These are phyloP conservation scores for Lasiurus cinereus DNA, from an alignment of 2,113 vertebrate species.

Conservation along the genomic window DNA sequence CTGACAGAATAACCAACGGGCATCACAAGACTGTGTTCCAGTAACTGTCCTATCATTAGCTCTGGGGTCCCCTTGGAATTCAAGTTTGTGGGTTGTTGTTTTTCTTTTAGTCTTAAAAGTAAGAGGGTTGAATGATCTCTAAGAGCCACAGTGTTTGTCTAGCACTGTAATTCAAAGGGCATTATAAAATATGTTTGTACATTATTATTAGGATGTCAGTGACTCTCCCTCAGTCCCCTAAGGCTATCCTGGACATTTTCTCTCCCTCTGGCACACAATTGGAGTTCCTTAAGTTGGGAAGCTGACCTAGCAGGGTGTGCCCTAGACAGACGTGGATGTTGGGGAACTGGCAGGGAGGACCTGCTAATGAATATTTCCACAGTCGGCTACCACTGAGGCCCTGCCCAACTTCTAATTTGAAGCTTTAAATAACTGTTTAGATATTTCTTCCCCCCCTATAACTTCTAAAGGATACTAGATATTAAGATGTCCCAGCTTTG, in stretches of 20 bases:
- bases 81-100: neutral
- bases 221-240: neutral
- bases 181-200: constrained; percentile 8
- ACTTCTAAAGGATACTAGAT: neutral
- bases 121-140: neutral
- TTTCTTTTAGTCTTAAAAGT: neutral
- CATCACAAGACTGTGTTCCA: neutral
- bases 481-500: neutral
- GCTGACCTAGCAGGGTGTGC: neutral
- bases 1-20: neutral
- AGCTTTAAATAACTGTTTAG: neutral
- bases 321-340: neutral
- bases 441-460: neutral
- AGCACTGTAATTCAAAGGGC: neutral
- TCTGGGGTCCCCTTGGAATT: neutral
- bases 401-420: constrained; percentile 3
- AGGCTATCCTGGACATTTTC: neutral
- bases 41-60: neutral
- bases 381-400: neutral
- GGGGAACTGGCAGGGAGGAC: neutral
- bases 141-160: neutral
- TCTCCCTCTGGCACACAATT: neutral
- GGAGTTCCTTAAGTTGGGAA: neutral
- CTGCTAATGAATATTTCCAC: neutral
- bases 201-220: neutral